A percentile compares a stretch with the other conserved stretches of the same genome.
Conservation (phyloP, 2,888 invertebrate species). For the Limenitis camilla region DNA sequence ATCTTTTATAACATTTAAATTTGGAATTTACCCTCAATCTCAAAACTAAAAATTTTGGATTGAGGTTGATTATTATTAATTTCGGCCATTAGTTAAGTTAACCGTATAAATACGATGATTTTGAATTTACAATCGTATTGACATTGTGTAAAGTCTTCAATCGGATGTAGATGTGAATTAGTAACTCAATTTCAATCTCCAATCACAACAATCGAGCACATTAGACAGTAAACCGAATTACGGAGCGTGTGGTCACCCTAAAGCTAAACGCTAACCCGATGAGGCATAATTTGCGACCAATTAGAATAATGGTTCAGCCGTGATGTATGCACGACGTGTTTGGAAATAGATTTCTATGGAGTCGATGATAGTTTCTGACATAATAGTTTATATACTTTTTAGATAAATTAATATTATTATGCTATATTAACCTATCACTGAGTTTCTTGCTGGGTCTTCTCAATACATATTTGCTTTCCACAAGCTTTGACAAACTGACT, state of each 20-base stretch:
- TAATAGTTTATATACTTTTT: not conserved
- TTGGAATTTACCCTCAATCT: too few species aligned
- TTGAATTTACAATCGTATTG: not conserved
- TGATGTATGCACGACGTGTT: constrained; percentile 68
- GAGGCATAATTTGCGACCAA: constrained; percentile 74
- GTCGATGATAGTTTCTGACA: constrained; percentile 13
- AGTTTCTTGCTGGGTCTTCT: too few species aligned
- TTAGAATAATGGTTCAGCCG: constrained; percentile 71
- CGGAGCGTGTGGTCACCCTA: constrained; percentile 34
- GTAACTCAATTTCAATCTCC: constrained; percentile 33
- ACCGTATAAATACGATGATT: too few species aligned
- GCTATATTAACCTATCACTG: too few species aligned
- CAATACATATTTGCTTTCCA: too few species aligned
- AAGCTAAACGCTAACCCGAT: constrained; percentile 70
- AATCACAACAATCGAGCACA: constrained; percentile 43
- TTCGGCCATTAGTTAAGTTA: too few species aligned
- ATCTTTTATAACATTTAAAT: too few species aligned
- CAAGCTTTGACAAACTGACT: too few species aligned
- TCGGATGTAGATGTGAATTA: constrained; percentile 9
- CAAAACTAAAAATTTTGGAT: too few species aligned
- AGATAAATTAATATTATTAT: too few species aligned
- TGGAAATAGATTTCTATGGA: constrained; percentile 32
- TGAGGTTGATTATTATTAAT: too few species aligned
- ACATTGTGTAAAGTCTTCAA: not conserved
- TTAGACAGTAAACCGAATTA: constrained; percentile 58